A percentile compares a stretch with the other conserved stretches of the same genome.
These are phyloP conservation scores for Campylomormyrus tamandua DNA, from an alignment of 2,113 vertebrate genomes.

Conservation along the genomic window DNA sequence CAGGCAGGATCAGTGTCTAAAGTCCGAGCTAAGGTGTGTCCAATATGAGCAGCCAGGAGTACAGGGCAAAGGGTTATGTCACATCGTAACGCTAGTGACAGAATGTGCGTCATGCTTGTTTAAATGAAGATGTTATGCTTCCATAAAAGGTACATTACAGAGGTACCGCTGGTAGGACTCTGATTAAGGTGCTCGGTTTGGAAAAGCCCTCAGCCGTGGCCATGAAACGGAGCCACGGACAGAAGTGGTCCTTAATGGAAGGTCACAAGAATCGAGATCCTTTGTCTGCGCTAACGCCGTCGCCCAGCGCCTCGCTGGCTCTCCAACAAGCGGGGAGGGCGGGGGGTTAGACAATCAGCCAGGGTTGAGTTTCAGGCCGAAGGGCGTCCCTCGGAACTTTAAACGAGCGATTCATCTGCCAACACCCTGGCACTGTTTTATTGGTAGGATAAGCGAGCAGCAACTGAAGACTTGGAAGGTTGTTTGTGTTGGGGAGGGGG, in stretches of 20 bases:
- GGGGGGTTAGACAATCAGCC: neutral
- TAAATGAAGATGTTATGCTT: neutral
- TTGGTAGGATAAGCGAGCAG: neutral
- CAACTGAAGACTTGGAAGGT: neutral
- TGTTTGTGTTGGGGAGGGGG: neutral
- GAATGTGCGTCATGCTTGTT: neutral
- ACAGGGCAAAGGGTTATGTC: neutral
- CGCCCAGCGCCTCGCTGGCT: neutral
- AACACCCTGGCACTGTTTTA: neutral
- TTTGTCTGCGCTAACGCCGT: neutral
- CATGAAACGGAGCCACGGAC: neutral
- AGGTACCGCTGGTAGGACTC: neutral
- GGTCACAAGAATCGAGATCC: neutral
- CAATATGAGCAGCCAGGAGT: neutral
- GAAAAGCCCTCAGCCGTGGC: neutral
- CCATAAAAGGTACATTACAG: neutral
- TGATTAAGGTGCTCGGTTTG: neutral
- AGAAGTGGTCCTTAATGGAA: neutral
- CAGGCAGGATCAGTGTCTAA: neutral
- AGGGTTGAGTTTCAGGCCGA: neutral
- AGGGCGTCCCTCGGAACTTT: constrained; percentile 13
- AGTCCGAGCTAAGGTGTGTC: neutral
- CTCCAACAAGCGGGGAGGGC: neutral
- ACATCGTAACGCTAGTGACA: neutral
- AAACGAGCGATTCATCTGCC: neutral